These are phyloP conservation scores for Pomatostomus ruficeps DNA, from an alignment of 2,113 vertebrate genomes.

Conservation along the genomic window DNA sequence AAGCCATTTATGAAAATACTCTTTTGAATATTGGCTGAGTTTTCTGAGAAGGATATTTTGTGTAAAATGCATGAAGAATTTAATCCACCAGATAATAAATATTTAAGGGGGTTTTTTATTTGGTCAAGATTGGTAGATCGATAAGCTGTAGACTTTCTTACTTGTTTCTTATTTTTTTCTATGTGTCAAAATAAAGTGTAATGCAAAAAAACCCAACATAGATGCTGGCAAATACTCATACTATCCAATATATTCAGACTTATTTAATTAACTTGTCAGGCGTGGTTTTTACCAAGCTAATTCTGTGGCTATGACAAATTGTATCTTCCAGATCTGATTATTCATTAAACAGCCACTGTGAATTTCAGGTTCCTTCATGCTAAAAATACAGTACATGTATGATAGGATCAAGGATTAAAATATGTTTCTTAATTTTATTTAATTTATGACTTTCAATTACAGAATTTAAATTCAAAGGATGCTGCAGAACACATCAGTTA, in stretches of 20 bases:
- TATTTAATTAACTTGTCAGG: constrained; percentile 25
- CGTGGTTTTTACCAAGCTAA: not conserved
- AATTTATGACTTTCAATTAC: not conserved
- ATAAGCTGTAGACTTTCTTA: not conserved
- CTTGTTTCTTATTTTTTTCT: not conserved
- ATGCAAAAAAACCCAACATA: not conserved
- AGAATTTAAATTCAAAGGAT: not conserved
- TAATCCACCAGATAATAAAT: not conserved
- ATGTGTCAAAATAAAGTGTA: not conserved
- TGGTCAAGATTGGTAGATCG: not conserved
- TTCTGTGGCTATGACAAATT: constrained; percentile 13
- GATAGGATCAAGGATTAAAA: constrained; percentile 13
- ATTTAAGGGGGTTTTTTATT: not conserved
- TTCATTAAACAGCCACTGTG: constrained; percentile 10
- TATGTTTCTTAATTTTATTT: constrained; percentile 1
- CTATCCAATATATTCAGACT: not conserved
- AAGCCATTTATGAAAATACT: not conserved
- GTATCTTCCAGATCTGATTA: constrained; percentile 17
- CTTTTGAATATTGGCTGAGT: not conserved
- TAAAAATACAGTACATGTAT: not conserved
- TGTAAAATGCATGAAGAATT: not conserved
- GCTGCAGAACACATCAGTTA: not conserved
- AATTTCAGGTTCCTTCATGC: constrained; percentile 15
- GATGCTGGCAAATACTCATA: not conserved
- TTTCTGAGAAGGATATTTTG: not conserved